Evolutionary conservation across 1,140 invertebrate genomes (phyloP).

Genomic region (Drosophila insularis): DNA sequence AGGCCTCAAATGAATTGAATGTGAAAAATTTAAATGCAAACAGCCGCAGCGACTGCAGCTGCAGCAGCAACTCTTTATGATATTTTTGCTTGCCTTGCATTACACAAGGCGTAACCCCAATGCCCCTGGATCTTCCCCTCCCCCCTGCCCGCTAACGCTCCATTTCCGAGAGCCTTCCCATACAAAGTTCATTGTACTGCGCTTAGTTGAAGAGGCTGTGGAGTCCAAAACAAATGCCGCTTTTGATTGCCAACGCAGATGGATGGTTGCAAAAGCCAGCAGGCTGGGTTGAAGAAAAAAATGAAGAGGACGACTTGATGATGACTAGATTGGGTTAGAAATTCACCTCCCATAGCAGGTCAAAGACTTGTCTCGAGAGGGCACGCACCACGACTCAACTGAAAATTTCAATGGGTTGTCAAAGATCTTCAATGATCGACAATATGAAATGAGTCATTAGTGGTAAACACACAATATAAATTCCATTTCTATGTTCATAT

Average conservation of each 20-base stretch:
- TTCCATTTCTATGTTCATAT: constrained; percentile 28
- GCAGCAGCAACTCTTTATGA: constrained; percentile 32
- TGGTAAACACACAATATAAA: not conserved
- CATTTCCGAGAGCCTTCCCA: constrained; percentile 17
- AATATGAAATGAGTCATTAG: not conserved
- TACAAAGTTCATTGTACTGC: constrained; percentile 74
- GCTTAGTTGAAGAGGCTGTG: constrained; percentile 69
- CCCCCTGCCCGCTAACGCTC: not conserved
- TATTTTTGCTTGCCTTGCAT: constrained; percentile 67
- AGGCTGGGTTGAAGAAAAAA: not conserved
- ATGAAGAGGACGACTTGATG: not conserved
- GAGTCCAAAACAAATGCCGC: constrained; percentile 74
- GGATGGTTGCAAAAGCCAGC: not conserved
- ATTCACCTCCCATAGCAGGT: constrained; percentile 36
- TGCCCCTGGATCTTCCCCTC: constrained; percentile 10
- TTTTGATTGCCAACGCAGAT: constrained; percentile 69
- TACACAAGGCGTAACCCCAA: constrained; percentile 49
- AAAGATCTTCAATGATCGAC: not conserved
- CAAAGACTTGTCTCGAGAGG: constrained; percentile 44
- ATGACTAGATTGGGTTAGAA: constrained; percentile 23
- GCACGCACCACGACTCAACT: constrained; percentile 12
- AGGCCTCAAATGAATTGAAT: constrained; percentile 80
- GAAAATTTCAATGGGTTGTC: not conserved
- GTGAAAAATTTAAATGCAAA: constrained; percentile 81
- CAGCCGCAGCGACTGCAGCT: constrained; percentile 68